These are phyloP conservation scores for Amphilophus citrinellus DNA, from an alignment of 2,113 vertebrate species.

Conservation along the genomic window DNA sequence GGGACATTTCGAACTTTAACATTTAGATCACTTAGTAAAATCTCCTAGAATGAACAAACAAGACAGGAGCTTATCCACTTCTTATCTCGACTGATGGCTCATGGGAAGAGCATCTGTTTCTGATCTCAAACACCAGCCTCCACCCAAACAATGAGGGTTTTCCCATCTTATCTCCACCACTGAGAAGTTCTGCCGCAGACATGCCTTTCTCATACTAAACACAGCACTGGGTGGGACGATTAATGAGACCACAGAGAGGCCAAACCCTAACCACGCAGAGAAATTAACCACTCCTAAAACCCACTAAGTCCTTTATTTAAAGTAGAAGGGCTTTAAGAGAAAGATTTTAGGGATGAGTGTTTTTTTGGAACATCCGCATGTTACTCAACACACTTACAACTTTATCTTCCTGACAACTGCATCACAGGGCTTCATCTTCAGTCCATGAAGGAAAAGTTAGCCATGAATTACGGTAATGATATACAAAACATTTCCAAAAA, in stretches of 20 bases:
- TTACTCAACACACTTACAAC: neutral
- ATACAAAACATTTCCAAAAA: neutral
- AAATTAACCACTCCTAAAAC: constrained; percentile 41
- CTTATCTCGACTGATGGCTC: neutral
- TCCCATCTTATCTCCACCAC: constrained; percentile 44
- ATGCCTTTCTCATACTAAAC: constrained; percentile 7
- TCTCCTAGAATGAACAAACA: neutral
- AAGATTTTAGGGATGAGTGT: constrained; percentile 3
- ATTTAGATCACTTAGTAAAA: neutral
- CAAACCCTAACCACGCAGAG: constrained; percentile 7
- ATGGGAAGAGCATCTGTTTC: constrained; percentile 11
- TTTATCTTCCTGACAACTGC: neutral
- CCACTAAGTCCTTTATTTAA: constrained; percentile 30
- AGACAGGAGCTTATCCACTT: neutral
- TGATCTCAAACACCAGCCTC: constrained; percentile 16
- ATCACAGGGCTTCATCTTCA: neutral
- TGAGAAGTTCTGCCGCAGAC: constrained; percentile 13
- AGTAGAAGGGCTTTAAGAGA: neutral
- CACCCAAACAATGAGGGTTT: neutral
- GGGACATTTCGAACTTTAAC: neutral
- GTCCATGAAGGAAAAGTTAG: neutral
- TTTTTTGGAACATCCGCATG: neutral
- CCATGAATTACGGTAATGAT: neutral
- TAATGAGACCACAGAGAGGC: constrained; percentile 33
- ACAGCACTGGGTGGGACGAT: constrained; percentile 7